Conservation (phyloP, 1,140 invertebrate genomes). For the Drosophila grimshawi region DNA sequence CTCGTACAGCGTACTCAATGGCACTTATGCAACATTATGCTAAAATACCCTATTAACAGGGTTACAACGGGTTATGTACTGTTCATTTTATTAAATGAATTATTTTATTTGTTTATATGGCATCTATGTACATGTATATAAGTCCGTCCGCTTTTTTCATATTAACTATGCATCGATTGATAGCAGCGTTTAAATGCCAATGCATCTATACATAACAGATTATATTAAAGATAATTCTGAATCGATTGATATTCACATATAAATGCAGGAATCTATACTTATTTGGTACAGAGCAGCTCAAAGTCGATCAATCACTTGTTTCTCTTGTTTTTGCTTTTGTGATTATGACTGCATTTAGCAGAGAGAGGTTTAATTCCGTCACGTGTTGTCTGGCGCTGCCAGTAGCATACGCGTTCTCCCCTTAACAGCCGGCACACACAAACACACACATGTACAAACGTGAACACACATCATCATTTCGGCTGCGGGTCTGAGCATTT, state of each 20-base stretch:
- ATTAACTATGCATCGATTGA: too few relatives aligned
- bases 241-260: too few relatives aligned
- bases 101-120: neutral
- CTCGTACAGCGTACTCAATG: conserved; percentile 1
- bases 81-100: neutral
- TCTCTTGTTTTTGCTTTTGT: conserved; percentile 51
- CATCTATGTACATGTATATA: too few relatives aligned
- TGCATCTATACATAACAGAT: too few relatives aligned
- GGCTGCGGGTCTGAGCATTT: conserved; percentile 58
- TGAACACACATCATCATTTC: conserved; percentile 29
- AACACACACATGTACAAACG: neutral
- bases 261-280: neutral
- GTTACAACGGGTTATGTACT: neutral
- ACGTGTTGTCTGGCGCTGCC: conserved; percentile 53
- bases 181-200: too few relatives aligned
- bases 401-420: conserved; percentile 38
- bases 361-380: conserved; percentile 56
- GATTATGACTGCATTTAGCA: conserved; percentile 70
- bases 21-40: conserved; percentile 62
- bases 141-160: too few relatives aligned
- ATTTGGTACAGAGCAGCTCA: neutral
- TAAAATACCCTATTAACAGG: neutral
- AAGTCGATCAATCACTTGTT: neutral
- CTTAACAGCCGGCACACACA: neutral
- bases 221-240: too few relatives aligned